Evolutionary conservation across 2,113 vertebrate genomes (phyloP).

Genomic region (Podilymbus podiceps): DNA sequence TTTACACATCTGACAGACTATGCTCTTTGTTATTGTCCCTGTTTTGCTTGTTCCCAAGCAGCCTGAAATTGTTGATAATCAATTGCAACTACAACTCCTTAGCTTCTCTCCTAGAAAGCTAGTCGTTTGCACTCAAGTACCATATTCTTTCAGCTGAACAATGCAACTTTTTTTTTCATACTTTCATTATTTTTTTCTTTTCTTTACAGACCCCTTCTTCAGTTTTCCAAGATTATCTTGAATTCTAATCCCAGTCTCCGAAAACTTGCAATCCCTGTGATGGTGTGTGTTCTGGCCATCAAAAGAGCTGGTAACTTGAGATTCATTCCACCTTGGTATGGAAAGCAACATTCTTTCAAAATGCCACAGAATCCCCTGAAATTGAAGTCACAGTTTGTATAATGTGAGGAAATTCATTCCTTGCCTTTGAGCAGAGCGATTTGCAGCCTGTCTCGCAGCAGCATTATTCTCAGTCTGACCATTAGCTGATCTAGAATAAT

Average conservation of each 20-base stretch:
- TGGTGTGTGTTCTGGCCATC: background rate
- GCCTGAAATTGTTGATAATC: background rate
- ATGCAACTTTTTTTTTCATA: background rate
- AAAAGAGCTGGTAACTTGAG: background rate
- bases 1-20: background rate
- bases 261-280: background rate
- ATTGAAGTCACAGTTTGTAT: background rate
- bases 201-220: background rate
- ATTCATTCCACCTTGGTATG: background rate
- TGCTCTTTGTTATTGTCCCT: background rate
- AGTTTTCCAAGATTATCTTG: background rate
- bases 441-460: background rate
- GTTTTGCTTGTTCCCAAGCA: background rate
- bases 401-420: background rate
- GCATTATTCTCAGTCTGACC: background rate
- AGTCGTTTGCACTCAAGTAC: background rate
- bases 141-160: background rate
- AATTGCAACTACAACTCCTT: background rate
- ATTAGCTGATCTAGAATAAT: background rate
- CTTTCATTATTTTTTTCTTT: background rate
- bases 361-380: background rate
- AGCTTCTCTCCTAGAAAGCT: background rate
- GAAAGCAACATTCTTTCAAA: background rate
- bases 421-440: conserved; percentile 10
- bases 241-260: background rate